A percentile compares a stretch with the other conserved stretches of the same genome.
These are phyloP conservation scores for Sycophila texana DNA, from an alignment of 2,888 invertebrate genomes.

Conservation along the genomic window DNA sequence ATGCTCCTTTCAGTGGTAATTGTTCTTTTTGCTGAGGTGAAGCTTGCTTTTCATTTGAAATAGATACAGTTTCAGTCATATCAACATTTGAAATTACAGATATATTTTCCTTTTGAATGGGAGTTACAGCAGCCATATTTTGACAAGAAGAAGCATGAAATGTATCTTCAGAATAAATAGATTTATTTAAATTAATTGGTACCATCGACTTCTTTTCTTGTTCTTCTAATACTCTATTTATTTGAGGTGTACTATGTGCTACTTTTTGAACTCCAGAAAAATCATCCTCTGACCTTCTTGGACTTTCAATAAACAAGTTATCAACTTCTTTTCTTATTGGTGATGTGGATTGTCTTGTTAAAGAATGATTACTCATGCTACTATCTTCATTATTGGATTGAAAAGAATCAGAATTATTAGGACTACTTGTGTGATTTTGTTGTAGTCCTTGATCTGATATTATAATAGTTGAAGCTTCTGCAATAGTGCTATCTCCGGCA, in stretches of 20 bases:
- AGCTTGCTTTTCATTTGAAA: neutral
- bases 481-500: too few species aligned
- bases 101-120: neutral
- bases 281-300: conserved; percentile 63
- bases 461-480: too few species aligned
- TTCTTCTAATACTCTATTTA: conserved; percentile 32
- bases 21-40: conserved; percentile 4
- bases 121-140: neutral
- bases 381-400: conserved; percentile 23
- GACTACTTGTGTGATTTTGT: conserved; percentile 38
- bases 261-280: conserved; percentile 64
- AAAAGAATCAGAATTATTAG: conserved; percentile 45
- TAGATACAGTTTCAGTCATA: conserved; percentile 26
- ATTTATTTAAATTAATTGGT: conserved; percentile 23
- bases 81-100: conserved; percentile 63
- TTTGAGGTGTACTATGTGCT: conserved; percentile 67
- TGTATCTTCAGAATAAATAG: conserved; percentile 45
- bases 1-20: conserved; percentile 3
- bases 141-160: conserved; percentile 35
- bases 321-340: conserved; percentile 62
- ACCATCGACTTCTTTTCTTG: conserved; percentile 26
- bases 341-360: conserved; percentile 63
- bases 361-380: conserved; percentile 56
- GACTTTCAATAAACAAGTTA: conserved; percentile 63
- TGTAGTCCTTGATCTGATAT: neutral